phyloP scores from a whole-genome alignment of 2,113 vertebrate genomes.

The Syrrhaptes paradoxus region DNA sequence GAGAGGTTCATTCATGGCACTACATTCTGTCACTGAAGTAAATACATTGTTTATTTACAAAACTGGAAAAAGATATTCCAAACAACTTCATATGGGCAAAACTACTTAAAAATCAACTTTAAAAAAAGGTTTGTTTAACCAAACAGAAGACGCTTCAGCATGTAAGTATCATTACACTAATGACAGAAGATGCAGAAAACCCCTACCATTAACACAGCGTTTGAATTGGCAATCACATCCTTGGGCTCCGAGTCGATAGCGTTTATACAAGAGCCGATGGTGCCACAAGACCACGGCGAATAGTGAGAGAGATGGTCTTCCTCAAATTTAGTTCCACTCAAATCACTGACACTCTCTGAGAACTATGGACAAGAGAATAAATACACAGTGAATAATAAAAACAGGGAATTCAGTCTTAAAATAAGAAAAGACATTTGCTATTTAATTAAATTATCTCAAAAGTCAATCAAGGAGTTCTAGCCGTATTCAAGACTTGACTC shows the following conservation, averaged over 20 bases:
- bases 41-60: background rate
- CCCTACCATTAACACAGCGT: conserved; percentile 88
- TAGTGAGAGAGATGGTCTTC: conserved; percentile 90
- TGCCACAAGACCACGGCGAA: conserved; percentile 94
- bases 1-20: background rate
- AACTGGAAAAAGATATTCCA: background rate
- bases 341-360: conserved; percentile 82
- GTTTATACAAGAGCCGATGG: conserved; percentile 88
- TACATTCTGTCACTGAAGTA: background rate
- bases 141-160: conserved; percentile 39
- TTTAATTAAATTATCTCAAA: background rate
- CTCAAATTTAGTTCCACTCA: conserved; percentile 86
- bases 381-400: conserved; percentile 14
- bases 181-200: conserved; percentile 42
- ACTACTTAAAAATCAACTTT: background rate
- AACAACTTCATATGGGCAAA: background rate
- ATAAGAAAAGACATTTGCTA: background rate
- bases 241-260: conserved; percentile 89
- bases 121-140: background rate
- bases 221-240: conserved; percentile 83
- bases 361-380: conserved; percentile 75
- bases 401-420: background rate
- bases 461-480: background rate
- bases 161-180: conserved; percentile 25
- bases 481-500: background rate